These are phyloP conservation scores for Pogonomyrmex californicus DNA, from an alignment of 1,140 invertebrate genomes.

Conservation along the genomic window DNA sequence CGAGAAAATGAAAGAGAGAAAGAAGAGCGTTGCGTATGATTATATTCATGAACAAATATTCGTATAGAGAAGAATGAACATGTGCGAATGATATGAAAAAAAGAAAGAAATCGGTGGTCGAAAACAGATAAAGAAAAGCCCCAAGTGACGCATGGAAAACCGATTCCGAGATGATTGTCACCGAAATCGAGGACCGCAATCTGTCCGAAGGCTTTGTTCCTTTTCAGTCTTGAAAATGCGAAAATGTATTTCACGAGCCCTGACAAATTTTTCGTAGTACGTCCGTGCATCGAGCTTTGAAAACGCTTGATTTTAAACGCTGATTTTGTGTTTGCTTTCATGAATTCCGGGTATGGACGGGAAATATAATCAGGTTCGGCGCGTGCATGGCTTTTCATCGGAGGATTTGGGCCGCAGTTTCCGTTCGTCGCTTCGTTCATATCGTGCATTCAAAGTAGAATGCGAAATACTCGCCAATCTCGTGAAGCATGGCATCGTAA, in stretches of 20 bases:
- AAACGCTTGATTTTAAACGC: constrained; percentile 34
- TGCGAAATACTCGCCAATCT: constrained; percentile 9
- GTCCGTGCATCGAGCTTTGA: background rate
- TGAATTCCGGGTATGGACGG: background rate
- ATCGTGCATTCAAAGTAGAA: constrained; percentile 34
- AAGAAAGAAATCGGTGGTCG: background rate
- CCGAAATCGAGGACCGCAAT: constrained; percentile 43
- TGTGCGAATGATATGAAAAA: constrained; percentile 2
- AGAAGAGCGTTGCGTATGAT: background rate
- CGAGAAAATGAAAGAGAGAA: background rate
- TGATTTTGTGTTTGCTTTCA: constrained; percentile 31
- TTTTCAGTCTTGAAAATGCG: constrained; percentile 23
- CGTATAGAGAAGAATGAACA: background rate
- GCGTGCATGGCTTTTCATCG: constrained; percentile 2
- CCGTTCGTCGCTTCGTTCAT: background rate
- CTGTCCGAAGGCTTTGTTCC: constrained; percentile 38
- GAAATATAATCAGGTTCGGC: constrained; percentile 16
- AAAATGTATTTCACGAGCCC: constrained; percentile 2
- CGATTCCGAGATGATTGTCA: constrained; percentile 21
- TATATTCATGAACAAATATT: constrained; percentile 27
- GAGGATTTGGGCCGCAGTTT: constrained; percentile 11
- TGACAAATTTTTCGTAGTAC: background rate
- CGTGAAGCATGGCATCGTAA: constrained; percentile 30
- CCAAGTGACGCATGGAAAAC: constrained; percentile 16
- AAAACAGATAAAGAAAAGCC: constrained; percentile 3